Evolutionary conservation across 1,140 invertebrate species (phyloP), one percentile per base, ranked within the genome.

Genomic region (Acromyrmex echinatior): DNA sequence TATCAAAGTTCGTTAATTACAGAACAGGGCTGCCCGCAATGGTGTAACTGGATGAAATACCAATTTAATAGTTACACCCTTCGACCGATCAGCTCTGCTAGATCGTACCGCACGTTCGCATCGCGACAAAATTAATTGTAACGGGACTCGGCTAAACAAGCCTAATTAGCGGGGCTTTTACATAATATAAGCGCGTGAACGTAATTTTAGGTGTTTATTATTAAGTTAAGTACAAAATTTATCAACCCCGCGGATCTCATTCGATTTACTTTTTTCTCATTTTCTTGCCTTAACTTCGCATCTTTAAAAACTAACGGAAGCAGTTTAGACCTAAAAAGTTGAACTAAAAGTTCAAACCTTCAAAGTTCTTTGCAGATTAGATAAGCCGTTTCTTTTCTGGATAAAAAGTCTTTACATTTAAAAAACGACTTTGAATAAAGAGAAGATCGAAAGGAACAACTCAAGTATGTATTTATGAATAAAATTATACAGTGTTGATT

Each of bases 1-100:
- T 84, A 84, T 84, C 80, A 84, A 84, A 84, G 80, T 84, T 84
- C 39, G 80, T 84, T 84, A 84, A 84, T 84, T 76, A 76, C 80
- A 62, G 70, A 84, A 84, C 70, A 49, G 80, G 70, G 39, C 39
- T 76, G 25, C 18, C 80, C 70, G 58, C 80, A 84, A 76, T 39
- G 56, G 80, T 62, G 70, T 84, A 84, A 74, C 70, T 63, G 80
- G 80, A 84, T 84, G 80, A 84, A 84, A 84, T 76, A 84, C 25
- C 80, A 84, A 84, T 84, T 84, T 62, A 70, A 62, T 86, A 86
- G 84, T 78, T 78, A 66, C 39, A 86, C 76, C 84, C 76, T 79
- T 80, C 76, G 63, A 45, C 31, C 77, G 51, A 70, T 80, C 74
- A 80, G 53, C 65, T 65, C 49, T 70, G 39, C 39, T 62, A 84